Evolutionary conservation across 2,113 vertebrate species (phyloP), one percentile per base, ranked within the genome.

Genomic region (Empidonax traillii): DNA sequence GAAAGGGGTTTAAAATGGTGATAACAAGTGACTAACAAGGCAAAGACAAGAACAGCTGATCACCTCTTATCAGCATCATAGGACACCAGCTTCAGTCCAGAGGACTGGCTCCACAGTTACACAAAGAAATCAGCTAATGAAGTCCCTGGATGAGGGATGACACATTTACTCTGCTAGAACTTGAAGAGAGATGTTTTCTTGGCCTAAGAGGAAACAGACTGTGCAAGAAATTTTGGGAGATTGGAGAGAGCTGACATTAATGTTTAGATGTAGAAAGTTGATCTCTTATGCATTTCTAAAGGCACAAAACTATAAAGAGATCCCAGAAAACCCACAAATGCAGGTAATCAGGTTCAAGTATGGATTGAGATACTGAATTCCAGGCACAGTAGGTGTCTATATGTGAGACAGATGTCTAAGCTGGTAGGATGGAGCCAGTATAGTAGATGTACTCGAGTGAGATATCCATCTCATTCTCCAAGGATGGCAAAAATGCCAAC

Each of bases 301-400:
- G 35, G 11, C 19, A 56, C 9, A 28, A 75, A 82, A 27, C 5
- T 44, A 39, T 9, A 78, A 58, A 37, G 35, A 85, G 10, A 44
- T 10, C 27, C 17, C 12, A 59, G 39, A 87, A 87, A 51, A 28
- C 2, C 2, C 25, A 6, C 4, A 10, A 39, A 72, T 62, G 3
- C 6, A 33, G 7, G 4, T 0, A 6, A 0, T 4, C 2, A 1
- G 9, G 19, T 74, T 71, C 46, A 84, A 6, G 21, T 72, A n/a
- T 44, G 33, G 39, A 56, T 7, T 78, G 21, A 74, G n/a, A 83
- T 24, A 21, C 39, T 61, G 14, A 61, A 47, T 72, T 83, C 56
- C 18, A 59, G 23, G 11, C 58, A 28, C 2, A 2, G 8, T 11
- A 47, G 12, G 6, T 75, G 23, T 23, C 56, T 39, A 13, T 19